phyloP scores from a whole-genome alignment of 2,797 vertebrate species.

The Catostomus latipinnis region DNA sequence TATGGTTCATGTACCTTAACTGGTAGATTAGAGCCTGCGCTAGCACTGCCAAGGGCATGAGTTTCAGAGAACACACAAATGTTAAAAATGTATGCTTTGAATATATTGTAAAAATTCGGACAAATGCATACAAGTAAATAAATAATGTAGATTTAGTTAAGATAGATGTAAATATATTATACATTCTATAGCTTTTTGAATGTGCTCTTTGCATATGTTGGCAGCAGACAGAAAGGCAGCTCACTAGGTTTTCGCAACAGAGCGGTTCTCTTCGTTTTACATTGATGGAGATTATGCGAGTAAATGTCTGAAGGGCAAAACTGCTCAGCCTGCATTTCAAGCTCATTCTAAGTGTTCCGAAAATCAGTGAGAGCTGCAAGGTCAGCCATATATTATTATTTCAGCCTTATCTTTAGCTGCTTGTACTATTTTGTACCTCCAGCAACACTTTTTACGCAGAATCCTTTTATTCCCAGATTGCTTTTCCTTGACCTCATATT shows the following conservation, averaged over 20 bases:
- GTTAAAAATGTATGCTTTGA: too few relatives aligned
- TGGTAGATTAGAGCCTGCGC: too few relatives aligned
- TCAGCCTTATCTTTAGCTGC: neutral
- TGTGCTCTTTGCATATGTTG: too few relatives aligned
- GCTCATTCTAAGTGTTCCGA: conserved; percentile 15
- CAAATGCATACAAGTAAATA: too few relatives aligned
- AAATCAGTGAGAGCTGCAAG: conserved; percentile 29
- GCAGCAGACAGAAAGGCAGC: neutral
- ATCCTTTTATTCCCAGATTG: conserved; percentile 2
- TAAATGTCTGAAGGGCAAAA: conserved; percentile 15
- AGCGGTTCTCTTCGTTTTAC: too few relatives aligned
- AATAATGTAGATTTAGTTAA: neutral
- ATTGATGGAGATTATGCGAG: neutral
- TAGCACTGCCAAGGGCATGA: too few relatives aligned
- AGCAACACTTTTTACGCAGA: neutral
- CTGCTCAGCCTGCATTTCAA: conserved; percentile 17
- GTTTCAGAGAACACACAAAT: too few relatives aligned
- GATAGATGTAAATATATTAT: too few relatives aligned
- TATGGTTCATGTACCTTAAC: neutral
- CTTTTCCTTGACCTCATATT: conserved; percentile 33
- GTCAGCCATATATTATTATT: conserved; percentile 29
- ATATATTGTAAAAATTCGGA: too few relatives aligned
- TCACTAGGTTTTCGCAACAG: too few relatives aligned
- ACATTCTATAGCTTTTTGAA: too few relatives aligned
- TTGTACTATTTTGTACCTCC: conserved; percentile 14